Conservation (phyloP, 2,113 vertebrate genomes). For the Micronycteris hirsuta region DNA sequence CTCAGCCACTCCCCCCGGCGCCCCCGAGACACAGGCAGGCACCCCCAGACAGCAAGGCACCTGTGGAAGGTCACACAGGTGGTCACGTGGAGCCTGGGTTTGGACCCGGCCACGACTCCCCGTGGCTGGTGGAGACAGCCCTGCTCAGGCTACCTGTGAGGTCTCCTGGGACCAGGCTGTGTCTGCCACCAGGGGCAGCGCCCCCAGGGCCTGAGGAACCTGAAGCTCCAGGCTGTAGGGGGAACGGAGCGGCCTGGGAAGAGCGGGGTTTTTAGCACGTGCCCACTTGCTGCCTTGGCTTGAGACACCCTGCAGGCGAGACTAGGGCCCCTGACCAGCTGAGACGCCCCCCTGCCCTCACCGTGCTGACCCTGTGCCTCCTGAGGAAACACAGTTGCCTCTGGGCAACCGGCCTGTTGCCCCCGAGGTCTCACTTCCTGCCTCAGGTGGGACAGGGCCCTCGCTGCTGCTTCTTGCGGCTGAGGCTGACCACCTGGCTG, state of each 20-base stretch:
- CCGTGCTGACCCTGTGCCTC: not conserved
- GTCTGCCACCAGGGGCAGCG: not conserved
- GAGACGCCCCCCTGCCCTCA: not conserved
- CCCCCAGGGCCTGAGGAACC: no score
- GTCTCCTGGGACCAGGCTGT: not conserved
- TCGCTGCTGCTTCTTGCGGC: not conserved
- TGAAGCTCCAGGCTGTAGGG: fast-evolving
- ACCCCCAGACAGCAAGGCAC: not conserved
- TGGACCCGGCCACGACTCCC: not conserved
- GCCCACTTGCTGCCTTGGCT: not conserved
- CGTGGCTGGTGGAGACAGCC: not conserved
- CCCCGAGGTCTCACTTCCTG: not conserved
- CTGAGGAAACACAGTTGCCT: not conserved
- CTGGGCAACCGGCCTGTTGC: fast-evolving
- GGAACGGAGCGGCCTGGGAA: not conserved
- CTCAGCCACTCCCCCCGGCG: not conserved
- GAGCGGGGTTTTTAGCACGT: not conserved
- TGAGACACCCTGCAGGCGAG: not conserved
- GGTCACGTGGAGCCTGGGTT: not conserved
- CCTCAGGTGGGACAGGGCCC: fast-evolving
- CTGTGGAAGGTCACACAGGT: not conserved
- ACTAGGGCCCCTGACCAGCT: not conserved
- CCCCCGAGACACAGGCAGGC: not conserved
- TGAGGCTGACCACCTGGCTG: not conserved
- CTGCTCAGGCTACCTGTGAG: not conserved